A percentile compares a stretch with the other conserved stretches of the same genome.
Evolutionary conservation across 2,888 invertebrate genomes (phyloP).

Genomic region (Scaptodrosophila latifasciaeformis): DNA sequence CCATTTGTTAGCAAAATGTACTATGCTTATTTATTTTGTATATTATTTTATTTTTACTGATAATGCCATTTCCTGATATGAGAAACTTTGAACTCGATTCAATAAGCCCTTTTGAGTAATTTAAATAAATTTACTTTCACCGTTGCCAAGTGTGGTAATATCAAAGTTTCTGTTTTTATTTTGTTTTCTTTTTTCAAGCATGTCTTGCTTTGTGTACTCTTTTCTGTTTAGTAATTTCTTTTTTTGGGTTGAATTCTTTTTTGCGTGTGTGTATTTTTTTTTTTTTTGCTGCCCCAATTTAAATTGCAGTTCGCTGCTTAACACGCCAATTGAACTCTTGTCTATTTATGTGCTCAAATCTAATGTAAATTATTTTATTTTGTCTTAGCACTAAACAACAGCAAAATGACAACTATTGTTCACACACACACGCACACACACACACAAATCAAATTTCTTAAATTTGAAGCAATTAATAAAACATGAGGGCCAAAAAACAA

Average conservation of each 20-base stretch:
- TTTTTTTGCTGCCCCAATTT: conserved; percentile 30
- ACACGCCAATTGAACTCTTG: conserved; percentile 46
- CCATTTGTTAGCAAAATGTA: too few relatives aligned
- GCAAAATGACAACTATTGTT: background rate
- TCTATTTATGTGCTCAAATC: conserved; percentile 23
- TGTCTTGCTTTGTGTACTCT: too few relatives aligned
- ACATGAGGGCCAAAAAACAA: conserved; percentile 30
- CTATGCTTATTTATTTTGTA: too few relatives aligned
- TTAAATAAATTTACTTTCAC: too few relatives aligned
- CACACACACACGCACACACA: conserved; percentile 18
- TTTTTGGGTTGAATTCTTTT: background rate
- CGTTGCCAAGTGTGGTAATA: too few relatives aligned
- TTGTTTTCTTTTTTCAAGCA: too few relatives aligned
- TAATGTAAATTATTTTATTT: conserved; percentile 13
- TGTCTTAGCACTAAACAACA: conserved; percentile 2
- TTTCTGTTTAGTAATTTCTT: too few relatives aligned
- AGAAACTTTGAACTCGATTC: too few relatives aligned
- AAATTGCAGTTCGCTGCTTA: conserved; percentile 34
- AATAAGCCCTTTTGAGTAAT: too few relatives aligned
- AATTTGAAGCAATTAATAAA: conserved; percentile 38
- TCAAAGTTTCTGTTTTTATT: too few relatives aligned
- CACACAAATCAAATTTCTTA: conserved; percentile 4
- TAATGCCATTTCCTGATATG: too few relatives aligned
- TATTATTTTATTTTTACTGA: too few relatives aligned
- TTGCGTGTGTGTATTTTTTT: background rate